phyloP scores from a whole-genome alignment of 2,888 invertebrate species.

The Prenolepis imparis region DNA sequence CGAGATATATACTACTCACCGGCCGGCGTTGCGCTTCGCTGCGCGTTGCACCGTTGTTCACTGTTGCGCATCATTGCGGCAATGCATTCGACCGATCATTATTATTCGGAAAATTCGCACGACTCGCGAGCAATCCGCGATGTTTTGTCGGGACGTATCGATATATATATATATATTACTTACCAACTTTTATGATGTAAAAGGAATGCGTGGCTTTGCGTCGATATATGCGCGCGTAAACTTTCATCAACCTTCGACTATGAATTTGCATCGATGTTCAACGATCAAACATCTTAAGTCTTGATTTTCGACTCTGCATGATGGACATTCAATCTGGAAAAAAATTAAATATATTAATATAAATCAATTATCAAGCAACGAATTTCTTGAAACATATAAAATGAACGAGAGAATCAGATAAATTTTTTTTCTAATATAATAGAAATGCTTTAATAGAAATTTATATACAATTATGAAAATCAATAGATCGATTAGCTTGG shows the following conservation, averaged over 20 bases:
- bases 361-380: background rate
- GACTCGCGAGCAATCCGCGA: background rate
- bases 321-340: background rate
- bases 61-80: constrained; percentile 57
- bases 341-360: background rate
- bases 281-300: background rate
- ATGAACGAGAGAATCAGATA: background rate
- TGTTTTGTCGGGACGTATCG: background rate
- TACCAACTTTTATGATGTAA: background rate
- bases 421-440: background rate
- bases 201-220: background rate
- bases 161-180: too few relatives aligned
- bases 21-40: constrained; percentile 64
- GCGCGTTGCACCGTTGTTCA: constrained; percentile 68
- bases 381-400: background rate
- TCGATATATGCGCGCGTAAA: background rate
- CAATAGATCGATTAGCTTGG: background rate
- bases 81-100: constrained; percentile 29
- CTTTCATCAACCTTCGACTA: too few relatives aligned
- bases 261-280: background rate
- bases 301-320: background rate
- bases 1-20: constrained; percentile 34
- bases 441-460: background rate
- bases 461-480: background rate
- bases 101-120: constrained; percentile 34